Evolutionary conservation across 2,113 vertebrate genomes (phyloP), one percentile per base, ranked within the genome.

Genomic region (Rhea americana): DNA sequence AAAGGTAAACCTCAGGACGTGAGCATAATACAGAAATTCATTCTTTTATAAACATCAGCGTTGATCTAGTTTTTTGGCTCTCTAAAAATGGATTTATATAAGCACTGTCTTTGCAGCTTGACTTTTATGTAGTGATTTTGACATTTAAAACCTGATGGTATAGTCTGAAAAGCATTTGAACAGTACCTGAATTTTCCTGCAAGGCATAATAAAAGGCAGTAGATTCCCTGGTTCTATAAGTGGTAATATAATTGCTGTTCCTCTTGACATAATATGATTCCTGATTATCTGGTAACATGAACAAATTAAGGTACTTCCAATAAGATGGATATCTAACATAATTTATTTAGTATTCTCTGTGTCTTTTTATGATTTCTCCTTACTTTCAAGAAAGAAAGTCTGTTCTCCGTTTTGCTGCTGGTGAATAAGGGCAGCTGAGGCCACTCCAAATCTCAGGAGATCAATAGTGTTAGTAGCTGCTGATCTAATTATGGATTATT

Each of bases 401-500:
- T 58, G 28, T 72, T 91, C 65, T 82, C 81, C 65, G 81, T 82
- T 63, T 45, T 95, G 87, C 91, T 90, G 83, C 76, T 90, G 92
- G 71, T 87, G 90, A 87, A 96, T 1, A 13, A 91, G 93, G 78
- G 93, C 93, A 92, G 88, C 83, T 91, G 45, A 91, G 93, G 94
- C 83, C 90, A 95, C 41, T 84, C 65, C 75, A 75, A 51, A 72
- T 35, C 95, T 65, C 95, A 56, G 78, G 95, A 93, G 96, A 86
- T 79, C 73, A 18, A 50, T 70, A 65, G 41, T 32, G 86, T 50
- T 78, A 94, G 79, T 83, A 96, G 83, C 88, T 93, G 91, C 76
- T 85, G 83, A 76, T 82, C 94, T 95, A 96, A 94, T 96, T 96
- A 62, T 73, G 90, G 90, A 94, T 92, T 91, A 95, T 95, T 95